phyloP scores from a whole-genome alignment of 1,140 invertebrate species.

The Pogonomyrmex californicus region DNA sequence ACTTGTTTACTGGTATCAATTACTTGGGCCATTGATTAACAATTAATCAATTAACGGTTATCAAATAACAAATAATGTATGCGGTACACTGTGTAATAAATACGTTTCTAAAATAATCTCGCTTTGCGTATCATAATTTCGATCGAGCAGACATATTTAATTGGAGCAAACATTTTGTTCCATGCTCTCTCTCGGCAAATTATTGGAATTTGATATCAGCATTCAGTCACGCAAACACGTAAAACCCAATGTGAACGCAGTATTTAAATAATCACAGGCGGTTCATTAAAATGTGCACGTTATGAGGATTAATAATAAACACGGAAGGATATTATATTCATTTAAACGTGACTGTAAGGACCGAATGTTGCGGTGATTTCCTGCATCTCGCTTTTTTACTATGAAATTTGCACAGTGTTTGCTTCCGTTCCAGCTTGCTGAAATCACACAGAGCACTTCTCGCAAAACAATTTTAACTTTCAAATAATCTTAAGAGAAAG shows the following conservation, averaged over 20 bases:
- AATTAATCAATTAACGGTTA: constrained; percentile 54
- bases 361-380: constrained; percentile 8
- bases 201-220: constrained; percentile 62
- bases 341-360: constrained; percentile 35
- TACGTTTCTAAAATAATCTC: constrained; percentile 57
- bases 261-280: constrained; percentile 61
- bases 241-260: constrained; percentile 44
- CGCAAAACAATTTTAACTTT: constrained; percentile 12
- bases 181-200: constrained; percentile 49
- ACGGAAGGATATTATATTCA: constrained; percentile 32
- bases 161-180: constrained; percentile 56
- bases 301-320: constrained; percentile 56
- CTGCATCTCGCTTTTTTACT: neutral
- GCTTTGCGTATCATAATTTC: constrained; percentile 40
- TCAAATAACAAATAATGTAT: constrained; percentile 54
- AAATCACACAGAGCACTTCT: neutral
- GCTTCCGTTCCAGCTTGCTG: constrained; percentile 6
- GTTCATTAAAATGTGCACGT: constrained; percentile 61
- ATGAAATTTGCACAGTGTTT: neutral
- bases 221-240: constrained; percentile 58
- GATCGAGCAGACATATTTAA: constrained; percentile 56
- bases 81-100: constrained; percentile 39
- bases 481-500: neutral
- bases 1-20: constrained; percentile 48
- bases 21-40: constrained; percentile 47